Evolutionary conservation across 2,888 invertebrate genomes (phyloP).

Genomic region (Lysandra coridon): DNA sequence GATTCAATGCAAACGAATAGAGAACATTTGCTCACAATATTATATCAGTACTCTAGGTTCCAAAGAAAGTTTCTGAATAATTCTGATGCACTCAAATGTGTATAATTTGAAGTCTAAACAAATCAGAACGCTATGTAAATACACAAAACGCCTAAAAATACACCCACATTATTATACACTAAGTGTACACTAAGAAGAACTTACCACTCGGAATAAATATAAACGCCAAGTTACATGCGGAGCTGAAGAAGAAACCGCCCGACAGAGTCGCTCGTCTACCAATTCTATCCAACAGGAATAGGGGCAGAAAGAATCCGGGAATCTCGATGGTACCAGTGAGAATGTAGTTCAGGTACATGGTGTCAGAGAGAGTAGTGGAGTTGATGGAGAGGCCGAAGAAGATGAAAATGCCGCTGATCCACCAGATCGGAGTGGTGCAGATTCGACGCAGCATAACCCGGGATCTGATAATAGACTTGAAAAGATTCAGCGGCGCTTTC

Average conservation of each 20-base stretch:
- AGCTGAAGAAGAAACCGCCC: slow-evolving; percentile 81
- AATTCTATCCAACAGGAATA: slow-evolving; percentile 80
- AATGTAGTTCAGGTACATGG: slow-evolving; percentile 87
- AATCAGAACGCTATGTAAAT: too few species aligned
- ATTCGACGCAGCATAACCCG: slow-evolving; percentile 75
- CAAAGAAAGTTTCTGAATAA: neutral
- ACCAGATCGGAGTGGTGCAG: slow-evolving; percentile 85
- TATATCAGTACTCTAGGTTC: neutral
- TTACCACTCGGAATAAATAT: slow-evolving; percentile 75
- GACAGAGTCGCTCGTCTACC: slow-evolving; percentile 82
- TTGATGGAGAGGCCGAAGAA: slow-evolving; percentile 90
- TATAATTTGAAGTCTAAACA: too few species aligned
- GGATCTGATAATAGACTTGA: slow-evolving; percentile 68
- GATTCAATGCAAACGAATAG: neutral
- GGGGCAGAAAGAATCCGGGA: slow-evolving; percentile 83
- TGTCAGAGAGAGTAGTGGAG: slow-evolving; percentile 85
- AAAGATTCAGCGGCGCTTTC: slow-evolving; percentile 41
- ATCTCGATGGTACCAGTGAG: slow-evolving; percentile 83
- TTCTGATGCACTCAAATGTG: neutral
- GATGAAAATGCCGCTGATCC: slow-evolving; percentile 88
- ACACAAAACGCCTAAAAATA: too few species aligned
- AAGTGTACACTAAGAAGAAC: slow-evolving; percentile 1
- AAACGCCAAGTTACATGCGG: slow-evolving; percentile 62
- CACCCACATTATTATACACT: neutral
- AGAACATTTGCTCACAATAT: neutral